Percentiles rank a stretch among this genome's conserved stretches.
These are phyloP conservation scores for Heliothis subflexa DNA, from an alignment of 1,140 invertebrate genomes.

Conservation along the genomic window DNA sequence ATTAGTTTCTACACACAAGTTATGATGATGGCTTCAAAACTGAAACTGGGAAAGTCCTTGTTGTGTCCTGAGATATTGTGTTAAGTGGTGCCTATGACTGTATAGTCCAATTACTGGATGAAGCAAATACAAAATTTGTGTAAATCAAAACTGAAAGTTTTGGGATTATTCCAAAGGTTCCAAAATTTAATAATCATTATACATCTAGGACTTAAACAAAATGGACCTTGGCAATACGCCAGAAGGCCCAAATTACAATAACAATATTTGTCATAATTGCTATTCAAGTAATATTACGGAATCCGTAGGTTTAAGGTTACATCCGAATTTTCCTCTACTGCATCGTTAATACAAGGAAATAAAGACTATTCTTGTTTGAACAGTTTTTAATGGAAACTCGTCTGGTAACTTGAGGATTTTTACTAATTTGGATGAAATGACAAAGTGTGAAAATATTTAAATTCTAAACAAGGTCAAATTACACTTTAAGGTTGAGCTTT, in stretches of 20 bases:
- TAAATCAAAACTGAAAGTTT: no score
- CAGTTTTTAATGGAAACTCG: not conserved
- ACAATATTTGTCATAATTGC: not conserved
- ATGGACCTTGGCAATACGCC: slow-evolving; percentile 1
- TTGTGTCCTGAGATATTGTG: no score
- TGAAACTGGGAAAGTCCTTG: no score
- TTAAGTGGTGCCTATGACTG: not conserved
- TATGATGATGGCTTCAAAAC: no score
- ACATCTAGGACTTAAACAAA: not conserved
- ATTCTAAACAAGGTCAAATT: not conserved
- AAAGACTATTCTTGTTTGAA: slow-evolving; percentile 1
- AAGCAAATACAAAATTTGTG: not conserved
- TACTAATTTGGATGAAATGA: not conserved
- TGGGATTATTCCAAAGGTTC: no score
- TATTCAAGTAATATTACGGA: not conserved
- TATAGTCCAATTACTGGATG: not conserved
- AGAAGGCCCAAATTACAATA: not conserved
- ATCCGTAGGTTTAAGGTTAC: slow-evolving; percentile 15
- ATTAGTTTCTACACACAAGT: no score
- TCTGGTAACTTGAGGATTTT: not conserved
- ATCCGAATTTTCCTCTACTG: not conserved
- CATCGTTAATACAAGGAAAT: not conserved
- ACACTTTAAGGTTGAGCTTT: no score
- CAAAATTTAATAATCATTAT: not conserved
- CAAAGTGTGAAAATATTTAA: not conserved